These are phyloP conservation scores for Isurus oxyrinchus DNA, from an alignment of 2,113 vertebrate genomes.

Conservation along the genomic window DNA sequence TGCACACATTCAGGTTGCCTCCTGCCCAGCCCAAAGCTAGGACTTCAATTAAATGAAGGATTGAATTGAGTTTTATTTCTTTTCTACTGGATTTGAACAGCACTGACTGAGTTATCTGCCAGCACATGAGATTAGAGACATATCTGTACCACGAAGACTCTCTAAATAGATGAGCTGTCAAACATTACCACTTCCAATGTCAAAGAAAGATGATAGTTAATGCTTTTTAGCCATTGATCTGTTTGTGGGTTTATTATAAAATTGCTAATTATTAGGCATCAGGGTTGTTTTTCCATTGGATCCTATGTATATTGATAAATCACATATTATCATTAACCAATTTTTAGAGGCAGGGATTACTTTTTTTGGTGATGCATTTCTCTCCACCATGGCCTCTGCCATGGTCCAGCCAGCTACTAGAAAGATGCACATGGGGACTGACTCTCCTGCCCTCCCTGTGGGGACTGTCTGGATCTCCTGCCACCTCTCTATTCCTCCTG, in stretches of 20 bases:
- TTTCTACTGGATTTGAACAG: background rate
- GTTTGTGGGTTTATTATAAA: constrained; percentile 9
- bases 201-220: background rate
- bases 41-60: background rate
- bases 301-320: background rate
- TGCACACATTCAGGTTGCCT: background rate
- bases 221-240: background rate
- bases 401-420: too few species aligned
- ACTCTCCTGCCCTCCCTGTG: background rate
- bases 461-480: background rate
- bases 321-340: background rate
- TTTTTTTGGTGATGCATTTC: background rate
- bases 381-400: background rate
- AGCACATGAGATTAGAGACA: background rate
- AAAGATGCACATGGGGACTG: background rate
- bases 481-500: background rate
- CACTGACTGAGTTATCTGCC: background rate
- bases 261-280: background rate
- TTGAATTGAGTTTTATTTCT: background rate
- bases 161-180: background rate
- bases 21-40: background rate
- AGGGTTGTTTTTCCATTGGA: background rate
- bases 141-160: background rate
- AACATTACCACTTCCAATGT: background rate
- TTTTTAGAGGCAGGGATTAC: background rate